These are phyloP conservation scores for Caenorhabditis sp. DNA, from an alignment of 2,888 invertebrate genomes.

Conservation along the genomic window DNA sequence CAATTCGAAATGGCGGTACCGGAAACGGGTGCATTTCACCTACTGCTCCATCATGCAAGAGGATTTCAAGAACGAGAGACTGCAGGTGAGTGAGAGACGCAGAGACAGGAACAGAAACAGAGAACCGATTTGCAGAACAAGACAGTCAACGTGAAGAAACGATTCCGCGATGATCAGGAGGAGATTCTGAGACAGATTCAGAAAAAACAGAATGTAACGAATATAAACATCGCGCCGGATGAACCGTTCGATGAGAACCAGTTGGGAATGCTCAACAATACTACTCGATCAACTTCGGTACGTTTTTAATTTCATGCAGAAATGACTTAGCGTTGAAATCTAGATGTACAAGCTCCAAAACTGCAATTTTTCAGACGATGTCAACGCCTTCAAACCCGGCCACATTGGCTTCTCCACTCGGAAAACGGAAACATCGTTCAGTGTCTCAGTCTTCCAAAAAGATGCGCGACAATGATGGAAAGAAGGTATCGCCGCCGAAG, in stretches of 20 bases:
- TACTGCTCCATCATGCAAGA: constrained; percentile 80
- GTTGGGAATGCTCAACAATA: not conserved
- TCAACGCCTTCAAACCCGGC: constrained; percentile 34
- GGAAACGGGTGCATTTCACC: constrained; percentile 82
- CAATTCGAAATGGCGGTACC: constrained; percentile 81
- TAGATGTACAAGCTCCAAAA: too few species aligned
- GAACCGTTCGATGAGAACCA: constrained; percentile 44
- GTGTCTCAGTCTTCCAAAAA: constrained; percentile 22
- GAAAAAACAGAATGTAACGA: constrained; percentile 72
- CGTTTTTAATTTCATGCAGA: too few species aligned
- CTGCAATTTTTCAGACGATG: constrained; percentile 42
- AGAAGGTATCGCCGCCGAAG: constrained; percentile 16
- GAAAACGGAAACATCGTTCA: constrained; percentile 49
- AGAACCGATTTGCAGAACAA: constrained; percentile 69
- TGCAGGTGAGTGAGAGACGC: constrained; percentile 47
- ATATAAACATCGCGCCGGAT: constrained; percentile 66
- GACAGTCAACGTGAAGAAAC: constrained; percentile 46
- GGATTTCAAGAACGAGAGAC: constrained; percentile 67
- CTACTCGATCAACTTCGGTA: constrained; percentile 31
- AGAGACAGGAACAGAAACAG: not conserved
- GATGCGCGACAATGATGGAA: constrained; percentile 39
- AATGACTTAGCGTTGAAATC: too few species aligned
- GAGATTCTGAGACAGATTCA: constrained; percentile 70
- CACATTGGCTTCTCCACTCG: constrained; percentile 47
- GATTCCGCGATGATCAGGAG: constrained; percentile 68